A percentile compares a stretch with the other conserved stretches of the same genome.
These are phyloP conservation scores for Pseudocheirus occidentalis DNA, from an alignment of 2,797 vertebrate genomes.

Conservation along the genomic window DNA sequence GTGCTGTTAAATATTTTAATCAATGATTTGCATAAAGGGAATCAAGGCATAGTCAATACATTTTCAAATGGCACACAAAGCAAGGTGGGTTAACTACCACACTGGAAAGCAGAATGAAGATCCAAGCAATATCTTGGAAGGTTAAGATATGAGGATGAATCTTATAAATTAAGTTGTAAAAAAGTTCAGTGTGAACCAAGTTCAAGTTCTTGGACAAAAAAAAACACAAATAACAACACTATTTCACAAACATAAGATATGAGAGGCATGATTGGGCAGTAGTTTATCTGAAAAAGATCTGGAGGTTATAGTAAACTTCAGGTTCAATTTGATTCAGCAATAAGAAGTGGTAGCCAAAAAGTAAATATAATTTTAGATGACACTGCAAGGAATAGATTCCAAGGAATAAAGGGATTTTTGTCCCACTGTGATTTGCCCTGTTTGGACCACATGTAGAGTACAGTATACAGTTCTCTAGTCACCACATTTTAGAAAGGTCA, in stretches of 20 bases:
- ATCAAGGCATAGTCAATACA: background rate
- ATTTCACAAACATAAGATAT: background rate
- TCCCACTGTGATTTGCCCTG: background rate
- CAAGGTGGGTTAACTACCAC: background rate
- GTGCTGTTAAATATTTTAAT: background rate
- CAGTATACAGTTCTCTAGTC: background rate
- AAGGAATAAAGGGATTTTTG: background rate
- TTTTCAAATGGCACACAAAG: background rate
- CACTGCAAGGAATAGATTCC: background rate
- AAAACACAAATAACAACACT: background rate
- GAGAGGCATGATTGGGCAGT: background rate
- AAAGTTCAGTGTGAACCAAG: background rate
- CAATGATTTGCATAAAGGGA: background rate
- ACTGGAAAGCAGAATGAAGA: background rate
- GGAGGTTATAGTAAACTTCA: background rate
- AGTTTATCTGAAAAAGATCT: background rate
- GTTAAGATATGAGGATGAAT: background rate
- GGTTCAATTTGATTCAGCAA: background rate
- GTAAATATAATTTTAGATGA: background rate
- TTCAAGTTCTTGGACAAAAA: background rate
- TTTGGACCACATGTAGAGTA: background rate
- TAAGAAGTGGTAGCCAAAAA: background rate
- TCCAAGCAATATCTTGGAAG: background rate
- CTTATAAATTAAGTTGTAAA: background rate
- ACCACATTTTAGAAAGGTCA: background rate